Evolutionary conservation across 2,113 vertebrate genomes (phyloP), one percentile per base, ranked within the genome.

Genomic region (Trichechus manatus): DNA sequence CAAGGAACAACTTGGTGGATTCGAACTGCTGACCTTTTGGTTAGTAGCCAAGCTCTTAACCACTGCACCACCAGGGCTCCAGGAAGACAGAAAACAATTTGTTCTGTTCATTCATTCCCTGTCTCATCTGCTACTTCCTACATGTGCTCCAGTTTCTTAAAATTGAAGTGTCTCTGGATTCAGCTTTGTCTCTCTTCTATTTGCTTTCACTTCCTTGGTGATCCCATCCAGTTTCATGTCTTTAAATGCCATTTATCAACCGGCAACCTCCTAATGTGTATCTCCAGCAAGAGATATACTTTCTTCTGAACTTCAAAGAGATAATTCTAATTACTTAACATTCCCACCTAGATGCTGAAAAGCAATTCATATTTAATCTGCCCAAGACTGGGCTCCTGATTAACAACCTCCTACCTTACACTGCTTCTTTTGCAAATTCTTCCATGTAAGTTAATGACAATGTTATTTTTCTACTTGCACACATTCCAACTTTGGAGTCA

Each of bases 171-270:
- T n/a, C 63, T 87, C 74, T 53, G n/a, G 20, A 61, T 20, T 61
- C 59, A 23, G 25, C 22, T 29, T 89, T 47, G 87, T 83, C 23
- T 90, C 64, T 70, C 87, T 80, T 77, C 29, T n/a, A 80, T 66
- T 87, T 64, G 15, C n/a, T 23, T 81, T 92, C 83, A 75, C 7
- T 79, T 89, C 19, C 59, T 86, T 61, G 36, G 13, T 79, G 61
- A 53, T 44, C 33, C 91, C 79, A 78, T 78, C 27, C 31, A 79
- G 13, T 50, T 91, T 86, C 20, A 33, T 64, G 2, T 50, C 84
- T 96, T 72, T 64, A 79, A 89, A 95, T 78, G 33, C 17, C 13
- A 64, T 36, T 50, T 81, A 27, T 42, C 84, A 84, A 77, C n/a
- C 8, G 23, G 80, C 36, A 44, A 90, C 44, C 84, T 81, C 50